Evolutionary conservation across 2,797 vertebrate species (phyloP), one percentile per base, ranked within the genome.

Genomic region (Meda fulgida): DNA sequence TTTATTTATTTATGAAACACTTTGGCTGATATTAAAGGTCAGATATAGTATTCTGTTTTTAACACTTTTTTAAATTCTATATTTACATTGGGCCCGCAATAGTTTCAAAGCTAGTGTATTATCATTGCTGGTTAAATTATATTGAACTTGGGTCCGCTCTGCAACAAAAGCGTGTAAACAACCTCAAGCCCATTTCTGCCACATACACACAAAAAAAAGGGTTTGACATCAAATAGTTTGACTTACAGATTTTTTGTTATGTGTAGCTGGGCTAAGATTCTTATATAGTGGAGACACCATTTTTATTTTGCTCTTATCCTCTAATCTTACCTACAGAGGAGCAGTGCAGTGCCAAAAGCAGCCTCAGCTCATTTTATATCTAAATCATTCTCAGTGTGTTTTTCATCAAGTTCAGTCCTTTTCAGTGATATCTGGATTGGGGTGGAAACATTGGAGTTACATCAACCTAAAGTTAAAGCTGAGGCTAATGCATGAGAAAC

Each of bases 401-500:
- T 92, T 90, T 87, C 91, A 90, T 92, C 92, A 89, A 90, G 91
- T 89, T 92, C 92, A 89, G 92, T 90, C 92, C 36, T 73, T 90
- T 93, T 94, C 93, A 93, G 90, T 93, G 92, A 91, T 83, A 87
- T 93, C 94, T 93, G 92, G 90, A 92, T 93, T 69, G 90, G 88
- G 89, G 91, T 92, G 91, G 93, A 93, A 92, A 93, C 89, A 93
- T 88, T 88, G 84, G 90, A 78, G 92, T 94, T 93, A 94, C 84
- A 81, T 86, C 73, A 60, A 55, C 29, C 73, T 34, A 38, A 19
- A 18, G 36, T 80, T 7, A 77, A 84, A 46, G 26, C 48, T 72
- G 29, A 78, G 51, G 46, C 63, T 60, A 36, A 87, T 36, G 43
- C 46, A 53, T 36, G 11, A 67, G 19, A 65, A 77, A 70, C 66